These are phyloP conservation scores for Crossocerus cetratus DNA, from an alignment of 2,888 invertebrate genomes.

Conservation along the genomic window DNA sequence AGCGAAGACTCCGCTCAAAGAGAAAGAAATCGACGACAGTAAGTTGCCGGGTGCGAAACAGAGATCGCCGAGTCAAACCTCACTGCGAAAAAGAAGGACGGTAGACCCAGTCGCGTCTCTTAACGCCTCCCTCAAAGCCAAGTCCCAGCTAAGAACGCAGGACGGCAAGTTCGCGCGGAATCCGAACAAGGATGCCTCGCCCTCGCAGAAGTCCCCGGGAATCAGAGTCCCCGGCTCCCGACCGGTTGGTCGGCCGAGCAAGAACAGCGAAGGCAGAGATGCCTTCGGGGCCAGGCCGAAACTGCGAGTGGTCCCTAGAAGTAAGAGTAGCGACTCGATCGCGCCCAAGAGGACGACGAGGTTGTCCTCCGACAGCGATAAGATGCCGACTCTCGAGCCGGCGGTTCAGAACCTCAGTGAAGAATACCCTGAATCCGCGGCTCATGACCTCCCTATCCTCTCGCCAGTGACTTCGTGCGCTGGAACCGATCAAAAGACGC, in stretches of 20 bases:
- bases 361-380: conserved; percentile 76
- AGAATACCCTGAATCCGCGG: conserved; percentile 45
- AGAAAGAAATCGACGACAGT: neutral
- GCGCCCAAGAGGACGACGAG: conserved; percentile 54
- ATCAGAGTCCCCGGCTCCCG: neutral
- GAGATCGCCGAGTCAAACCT: conserved; percentile 28
- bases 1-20: conserved; percentile 5
- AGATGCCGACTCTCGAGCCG: conserved; percentile 79
- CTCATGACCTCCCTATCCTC: conserved; percentile 59
- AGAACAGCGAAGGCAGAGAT: conserved; percentile 5
- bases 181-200: conserved; percentile 42
- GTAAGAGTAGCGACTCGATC: conserved; percentile 28
- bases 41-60: conserved; percentile 24
- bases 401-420: conserved; percentile 43
- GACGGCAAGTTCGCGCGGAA: conserved; percentile 71
- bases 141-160: conserved; percentile 66
- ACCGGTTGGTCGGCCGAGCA: neutral
- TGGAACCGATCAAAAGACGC: conserved; percentile 25
- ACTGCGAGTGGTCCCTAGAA: conserved; percentile 7
- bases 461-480: conserved; percentile 48
- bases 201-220: conserved; percentile 27
- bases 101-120: conserved; percentile 62
- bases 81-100: conserved; percentile 44
- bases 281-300: conserved; percentile 52
- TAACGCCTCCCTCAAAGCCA: conserved; percentile 68